These are phyloP conservation scores for Nilaparvata lugens DNA, from an alignment of 1,140 invertebrate genomes.

Conservation along the genomic window DNA sequence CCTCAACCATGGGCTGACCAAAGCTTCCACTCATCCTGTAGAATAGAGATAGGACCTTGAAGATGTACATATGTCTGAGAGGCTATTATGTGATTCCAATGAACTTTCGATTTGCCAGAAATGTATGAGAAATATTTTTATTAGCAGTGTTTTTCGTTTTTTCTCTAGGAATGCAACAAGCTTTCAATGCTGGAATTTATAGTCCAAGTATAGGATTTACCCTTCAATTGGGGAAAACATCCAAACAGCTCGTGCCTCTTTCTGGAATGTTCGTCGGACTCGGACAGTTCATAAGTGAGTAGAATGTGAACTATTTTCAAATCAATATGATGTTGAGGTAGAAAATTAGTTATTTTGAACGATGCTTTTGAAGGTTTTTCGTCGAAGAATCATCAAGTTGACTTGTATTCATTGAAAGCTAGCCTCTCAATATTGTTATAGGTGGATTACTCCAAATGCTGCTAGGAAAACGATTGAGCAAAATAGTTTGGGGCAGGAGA, in stretches of 20 bases:
- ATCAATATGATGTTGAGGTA: no score
- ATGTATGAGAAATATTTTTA: not conserved
- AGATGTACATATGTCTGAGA: not conserved
- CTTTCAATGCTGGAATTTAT: constrained; percentile 93
- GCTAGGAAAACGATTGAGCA: not conserved
- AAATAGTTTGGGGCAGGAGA: constrained; percentile 8
- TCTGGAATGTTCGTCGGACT: constrained; percentile 87
- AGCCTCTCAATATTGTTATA: constrained; percentile 5
- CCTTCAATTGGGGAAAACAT: constrained; percentile 56
- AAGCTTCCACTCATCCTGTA: no score
- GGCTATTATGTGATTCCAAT: not conserved
- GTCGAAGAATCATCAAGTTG: no score
- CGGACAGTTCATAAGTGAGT: constrained; percentile 38
- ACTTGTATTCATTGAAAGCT: no score
- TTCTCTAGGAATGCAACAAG: constrained; percentile 70
- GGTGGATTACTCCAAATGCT: constrained; percentile 18
- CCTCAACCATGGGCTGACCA: no score
- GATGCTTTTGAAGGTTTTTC: constrained; percentile 69
- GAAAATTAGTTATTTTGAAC: no score
- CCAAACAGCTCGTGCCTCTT: constrained; percentile 78
- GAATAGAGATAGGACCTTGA: no score
- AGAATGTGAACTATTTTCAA: not conserved
- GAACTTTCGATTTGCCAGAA: not conserved
- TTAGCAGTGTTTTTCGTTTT: no score
- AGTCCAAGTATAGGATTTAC: constrained; percentile 82